Evolutionary conservation across 2,888 invertebrate genomes (phyloP), one percentile per base, ranked within the genome.

Genomic region (Plagodis dolabraria): DNA sequence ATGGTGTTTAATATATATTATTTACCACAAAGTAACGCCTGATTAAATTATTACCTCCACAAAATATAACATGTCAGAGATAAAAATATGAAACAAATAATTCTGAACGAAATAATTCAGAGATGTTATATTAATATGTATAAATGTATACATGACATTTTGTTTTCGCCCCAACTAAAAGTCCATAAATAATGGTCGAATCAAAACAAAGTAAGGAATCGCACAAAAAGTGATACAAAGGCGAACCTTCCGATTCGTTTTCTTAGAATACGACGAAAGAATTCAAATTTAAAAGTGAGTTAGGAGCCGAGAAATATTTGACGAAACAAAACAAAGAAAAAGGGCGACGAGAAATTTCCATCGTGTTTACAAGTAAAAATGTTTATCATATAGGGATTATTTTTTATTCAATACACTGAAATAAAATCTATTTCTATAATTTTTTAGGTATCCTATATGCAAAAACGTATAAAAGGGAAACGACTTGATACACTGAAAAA

Each of bases 161-260:
- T 79, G 79, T 82, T 79, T 80, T 79, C 67, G 69, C 69, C 72
- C 77, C 78, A 76, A 72, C 79, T 67, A 64, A 54, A 51, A 65
- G 64, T 70, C 81, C 82, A 86, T 90, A 89, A 91, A 90, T 89
- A 89, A 89, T 83, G 83, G 79, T 76, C 70, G 80, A 83, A 83
- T 85, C 80, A 75, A 73, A 85, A 83, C 87, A 84, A 81, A 80
- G 82, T 85, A 80, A 76, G 79, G 79, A 77, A 82, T 86, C 76
- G 78, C 79, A 82, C 89, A 92, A 92, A 92, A 92, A 92, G 90
- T 89, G 85, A 87, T 89, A 92, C 92, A 92, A 92, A 92, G 92
- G 90, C 87, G 86, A 89, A 85, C 86, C 82, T 89, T 89, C 83
- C 87, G 87, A 89, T 90, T 86, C 87, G 87, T 87, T 89, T 92